A percentile compares a stretch with the other conserved stretches of the same genome.
These are phyloP conservation scores for Acronicta alni DNA, from an alignment of 2,888 invertebrate species.

Conservation along the genomic window DNA sequence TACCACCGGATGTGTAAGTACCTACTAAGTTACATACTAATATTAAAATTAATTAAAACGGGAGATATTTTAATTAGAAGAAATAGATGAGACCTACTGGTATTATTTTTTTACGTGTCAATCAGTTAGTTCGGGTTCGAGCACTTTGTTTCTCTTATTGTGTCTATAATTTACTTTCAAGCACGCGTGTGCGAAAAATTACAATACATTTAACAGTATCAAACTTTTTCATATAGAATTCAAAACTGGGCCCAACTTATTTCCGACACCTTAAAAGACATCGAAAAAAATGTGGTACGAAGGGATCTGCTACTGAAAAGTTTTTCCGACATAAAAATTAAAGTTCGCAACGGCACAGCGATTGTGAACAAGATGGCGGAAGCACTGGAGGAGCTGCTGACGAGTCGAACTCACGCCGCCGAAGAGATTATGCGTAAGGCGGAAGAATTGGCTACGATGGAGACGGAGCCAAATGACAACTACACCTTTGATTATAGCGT, in stretches of 20 bases:
- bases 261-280: slow-evolving; percentile 69
- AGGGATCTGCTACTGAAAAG: slow-evolving; percentile 70
- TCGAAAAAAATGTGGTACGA: slow-evolving; percentile 74
- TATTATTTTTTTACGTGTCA: no score
- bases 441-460: slow-evolving; percentile 69
- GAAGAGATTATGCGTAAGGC: slow-evolving; percentile 79
- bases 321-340: slow-evolving; percentile 72
- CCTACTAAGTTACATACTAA: no score
- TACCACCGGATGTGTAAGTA: slow-evolving; percentile 74
- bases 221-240: slow-evolving; percentile 62
- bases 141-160: no score
- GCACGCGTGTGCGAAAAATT: no score
- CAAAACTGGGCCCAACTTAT: slow-evolving; percentile 78
- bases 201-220: no score
- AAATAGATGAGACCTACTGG: no score
- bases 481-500: slow-evolving; percentile 76
- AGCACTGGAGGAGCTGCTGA: slow-evolving; percentile 71
- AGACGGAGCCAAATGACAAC: slow-evolving; percentile 55
- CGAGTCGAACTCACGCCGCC: slow-evolving; percentile 72
- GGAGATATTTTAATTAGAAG: no score
- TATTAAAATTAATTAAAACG: no score
- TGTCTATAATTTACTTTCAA: no score
- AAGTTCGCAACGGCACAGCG: slow-evolving; percentile 73
- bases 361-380: slow-evolving; percentile 77
- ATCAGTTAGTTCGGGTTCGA: no score